Evolutionary conservation across 1,140 invertebrate species (phyloP).

Genomic region (Ericerus pela): DNA sequence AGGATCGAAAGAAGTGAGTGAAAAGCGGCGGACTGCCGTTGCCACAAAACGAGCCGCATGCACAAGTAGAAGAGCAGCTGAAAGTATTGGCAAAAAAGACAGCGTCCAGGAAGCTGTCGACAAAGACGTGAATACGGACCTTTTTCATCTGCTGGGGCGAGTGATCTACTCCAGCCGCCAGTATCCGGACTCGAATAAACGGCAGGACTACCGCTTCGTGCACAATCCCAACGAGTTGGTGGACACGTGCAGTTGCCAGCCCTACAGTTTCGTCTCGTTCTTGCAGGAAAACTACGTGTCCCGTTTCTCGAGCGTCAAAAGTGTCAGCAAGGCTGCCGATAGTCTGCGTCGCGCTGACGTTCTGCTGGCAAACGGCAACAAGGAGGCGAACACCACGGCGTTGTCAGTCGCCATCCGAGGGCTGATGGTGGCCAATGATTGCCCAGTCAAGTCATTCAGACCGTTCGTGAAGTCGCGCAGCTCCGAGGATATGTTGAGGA

Average conservation of each 20-base stretch:
- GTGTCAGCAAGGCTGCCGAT: slow-evolving; percentile 38
- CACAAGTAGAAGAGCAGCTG: background rate
- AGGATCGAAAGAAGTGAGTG: slow-evolving; percentile 13
- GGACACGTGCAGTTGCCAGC: slow-evolving; percentile 44
- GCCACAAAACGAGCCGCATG: background rate
- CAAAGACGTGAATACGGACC: slow-evolving; percentile 39
- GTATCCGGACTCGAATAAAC: slow-evolving; percentile 17
- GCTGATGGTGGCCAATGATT: slow-evolving; percentile 50
- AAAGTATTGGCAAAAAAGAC: slow-evolving; percentile 8
- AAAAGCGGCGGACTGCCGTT: slow-evolving; percentile 1
- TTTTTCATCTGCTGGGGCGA: slow-evolving; percentile 56
- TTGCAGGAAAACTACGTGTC: slow-evolving; percentile 57
- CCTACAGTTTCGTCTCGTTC: slow-evolving; percentile 45
- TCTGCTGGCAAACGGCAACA: slow-evolving; percentile 38
- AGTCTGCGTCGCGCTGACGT: slow-evolving; percentile 44
- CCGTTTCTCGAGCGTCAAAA: slow-evolving; percentile 44
- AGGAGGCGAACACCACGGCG: slow-evolving; percentile 21
- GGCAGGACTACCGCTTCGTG: slow-evolving; percentile 30
- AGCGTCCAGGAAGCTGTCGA: background rate
- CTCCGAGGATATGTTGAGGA: no score
- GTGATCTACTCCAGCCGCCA: slow-evolving; percentile 59
- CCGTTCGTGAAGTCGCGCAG: slow-evolving; percentile 14
- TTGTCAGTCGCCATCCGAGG: slow-evolving; percentile 45
- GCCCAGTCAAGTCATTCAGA: slow-evolving; percentile 29
- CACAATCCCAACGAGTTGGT: slow-evolving; percentile 47